Percentiles rank a stretch among this genome's conserved stretches.
Conservation (phyloP, 2,113 vertebrate species). For the Corythoichthys intestinalis region DNA sequence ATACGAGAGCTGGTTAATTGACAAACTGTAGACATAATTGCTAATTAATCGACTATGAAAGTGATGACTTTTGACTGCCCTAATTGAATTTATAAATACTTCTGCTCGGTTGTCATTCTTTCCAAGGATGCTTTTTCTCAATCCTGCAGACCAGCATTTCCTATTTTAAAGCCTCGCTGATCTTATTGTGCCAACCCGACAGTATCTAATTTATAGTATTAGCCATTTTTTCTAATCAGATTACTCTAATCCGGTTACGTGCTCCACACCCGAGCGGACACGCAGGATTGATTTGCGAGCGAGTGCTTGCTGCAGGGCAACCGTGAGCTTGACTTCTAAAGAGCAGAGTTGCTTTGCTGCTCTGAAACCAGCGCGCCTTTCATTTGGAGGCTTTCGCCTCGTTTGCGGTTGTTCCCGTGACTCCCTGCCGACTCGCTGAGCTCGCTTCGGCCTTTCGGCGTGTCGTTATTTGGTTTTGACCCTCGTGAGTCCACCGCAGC, state of each 20-base stretch:
- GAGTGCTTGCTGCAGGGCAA: slow-evolving; percentile 31
- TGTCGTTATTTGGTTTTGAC: slow-evolving; percentile 35
- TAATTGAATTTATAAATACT: neutral
- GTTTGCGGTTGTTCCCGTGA: slow-evolving; percentile 55
- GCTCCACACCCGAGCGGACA: slow-evolving; percentile 13
- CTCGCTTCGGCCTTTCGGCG: slow-evolving; percentile 30
- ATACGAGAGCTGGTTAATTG: too few relatives aligned
- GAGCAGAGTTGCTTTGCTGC: slow-evolving; percentile 54
- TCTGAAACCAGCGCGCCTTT: slow-evolving; percentile 49
- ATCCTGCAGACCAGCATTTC: neutral
- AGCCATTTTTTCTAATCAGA: slow-evolving; percentile 35
- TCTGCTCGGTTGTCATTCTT: neutral
- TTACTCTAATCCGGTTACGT: slow-evolving; percentile 35
- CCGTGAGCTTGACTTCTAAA: slow-evolving; percentile 30
- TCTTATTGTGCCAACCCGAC: slow-evolving; percentile 1
- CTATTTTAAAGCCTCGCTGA: slow-evolving; percentile 8
- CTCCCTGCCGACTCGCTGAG: slow-evolving; percentile 48
- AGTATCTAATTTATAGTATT: slow-evolving; percentile 7
- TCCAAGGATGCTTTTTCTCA: slow-evolving; percentile 1
- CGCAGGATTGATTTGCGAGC: slow-evolving; percentile 28
- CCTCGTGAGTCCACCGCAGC: neutral
- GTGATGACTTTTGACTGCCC: too few relatives aligned
- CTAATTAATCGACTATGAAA: too few relatives aligned
- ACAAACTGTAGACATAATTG: too few relatives aligned
- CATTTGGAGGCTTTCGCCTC: too few relatives aligned